Evolutionary conservation across 2,113 vertebrate species (phyloP).

Genomic region (Marmota flaviventris): DNA sequence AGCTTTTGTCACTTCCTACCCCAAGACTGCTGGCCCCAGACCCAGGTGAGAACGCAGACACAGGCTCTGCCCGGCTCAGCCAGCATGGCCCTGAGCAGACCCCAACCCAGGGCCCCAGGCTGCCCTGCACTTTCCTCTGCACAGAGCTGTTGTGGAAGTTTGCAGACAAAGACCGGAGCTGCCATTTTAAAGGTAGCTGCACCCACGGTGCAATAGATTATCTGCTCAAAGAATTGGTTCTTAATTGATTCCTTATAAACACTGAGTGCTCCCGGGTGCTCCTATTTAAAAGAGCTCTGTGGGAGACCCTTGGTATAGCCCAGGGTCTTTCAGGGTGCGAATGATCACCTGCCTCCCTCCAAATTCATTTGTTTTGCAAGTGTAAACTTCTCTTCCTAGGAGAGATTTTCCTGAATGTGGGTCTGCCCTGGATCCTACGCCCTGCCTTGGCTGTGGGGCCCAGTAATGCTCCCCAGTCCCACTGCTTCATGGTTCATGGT

Average conservation of each 20-base stretch:
- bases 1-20: neutral
- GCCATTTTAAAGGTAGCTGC: neutral
- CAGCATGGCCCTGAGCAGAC: neutral
- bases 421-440: neutral
- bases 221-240: slow-evolving; percentile 40
- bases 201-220: neutral
- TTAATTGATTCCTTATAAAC: slow-evolving; percentile 52
- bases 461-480: neutral
- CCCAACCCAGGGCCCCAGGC: neutral
- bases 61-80: neutral
- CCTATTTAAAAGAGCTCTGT: slow-evolving; percentile 21
- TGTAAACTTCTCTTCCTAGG: neutral
- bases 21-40: neutral
- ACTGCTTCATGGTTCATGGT: neutral
- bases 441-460: neutral
- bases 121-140: neutral
- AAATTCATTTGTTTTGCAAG: slow-evolving; percentile 38
- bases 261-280: slow-evolving; percentile 8
- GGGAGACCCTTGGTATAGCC: slow-evolving; percentile 6
- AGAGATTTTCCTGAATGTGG: neutral
- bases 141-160: neutral
- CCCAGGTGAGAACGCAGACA: neutral
- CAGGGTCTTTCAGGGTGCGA: slow-evolving; percentile 32
- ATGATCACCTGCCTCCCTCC: slow-evolving; percentile 19
- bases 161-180: neutral